A percentile compares a stretch with the other conserved stretches of the same genome.
Evolutionary conservation across 2,888 invertebrate genomes (phyloP).

Genomic region (Diplolepis rosae): DNA sequence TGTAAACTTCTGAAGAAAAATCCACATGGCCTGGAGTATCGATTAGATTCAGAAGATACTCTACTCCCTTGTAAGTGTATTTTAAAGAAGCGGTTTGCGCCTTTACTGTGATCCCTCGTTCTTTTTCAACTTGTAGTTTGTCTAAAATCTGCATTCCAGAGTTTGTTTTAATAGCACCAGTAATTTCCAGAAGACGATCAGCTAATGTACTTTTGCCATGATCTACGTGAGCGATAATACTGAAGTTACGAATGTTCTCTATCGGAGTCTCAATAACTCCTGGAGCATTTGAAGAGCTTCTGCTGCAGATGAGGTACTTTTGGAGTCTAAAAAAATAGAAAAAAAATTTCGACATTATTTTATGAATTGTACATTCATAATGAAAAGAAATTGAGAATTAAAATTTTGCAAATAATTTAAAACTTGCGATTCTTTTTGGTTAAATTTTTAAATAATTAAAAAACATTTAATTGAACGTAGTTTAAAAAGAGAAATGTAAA

Average conservation of each 20-base stretch:
- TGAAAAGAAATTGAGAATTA: too few species aligned
- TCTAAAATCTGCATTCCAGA: constrained; percentile 84
- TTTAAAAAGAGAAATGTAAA: too few species aligned
- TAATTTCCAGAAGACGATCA: constrained; percentile 93
- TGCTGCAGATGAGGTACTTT: background rate
- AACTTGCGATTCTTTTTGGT: too few species aligned
- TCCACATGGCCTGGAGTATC: constrained; percentile 99
- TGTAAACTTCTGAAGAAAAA: constrained; percentile 95
- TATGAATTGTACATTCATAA: background rate
- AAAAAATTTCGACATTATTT: background rate
- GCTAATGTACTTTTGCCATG: constrained; percentile 99
- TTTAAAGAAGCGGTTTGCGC: constrained; percentile 95
- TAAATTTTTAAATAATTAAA: too few species aligned
- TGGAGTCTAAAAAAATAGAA: background rate
- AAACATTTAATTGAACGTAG: too few species aligned
- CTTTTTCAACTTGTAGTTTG: constrained; percentile 90
- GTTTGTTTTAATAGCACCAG: constrained; percentile 85
- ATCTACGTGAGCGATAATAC: constrained; percentile 99
- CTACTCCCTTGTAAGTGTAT: constrained; percentile 80
- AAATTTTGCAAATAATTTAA: too few species aligned
- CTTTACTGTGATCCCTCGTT: constrained; percentile 98
- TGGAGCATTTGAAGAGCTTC: background rate
- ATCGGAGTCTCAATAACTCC: constrained; percentile 70
- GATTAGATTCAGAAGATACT: constrained; percentile 93
- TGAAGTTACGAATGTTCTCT: constrained; percentile 89